Evolutionary conservation across 2,888 invertebrate genomes (phyloP).

Genomic region (Rotaria sp.): DNA sequence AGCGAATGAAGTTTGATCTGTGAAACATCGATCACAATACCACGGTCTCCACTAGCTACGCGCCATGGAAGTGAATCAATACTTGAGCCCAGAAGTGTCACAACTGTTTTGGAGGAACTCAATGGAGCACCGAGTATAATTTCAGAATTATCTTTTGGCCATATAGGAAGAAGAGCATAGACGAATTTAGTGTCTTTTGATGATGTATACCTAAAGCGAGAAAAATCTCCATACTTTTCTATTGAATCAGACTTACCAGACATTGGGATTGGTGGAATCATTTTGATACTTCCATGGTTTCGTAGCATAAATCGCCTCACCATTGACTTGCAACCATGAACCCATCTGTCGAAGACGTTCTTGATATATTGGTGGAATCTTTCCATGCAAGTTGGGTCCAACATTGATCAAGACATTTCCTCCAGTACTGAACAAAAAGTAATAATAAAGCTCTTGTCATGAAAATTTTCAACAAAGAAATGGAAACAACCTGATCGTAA

Average conservation of each 20-base stretch:
- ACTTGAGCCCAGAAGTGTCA: background rate
- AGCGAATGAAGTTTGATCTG: background rate
- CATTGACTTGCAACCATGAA: conserved; percentile 72
- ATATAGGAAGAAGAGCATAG: background rate
- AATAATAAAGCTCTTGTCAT: background rate
- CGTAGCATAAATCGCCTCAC: conserved; percentile 74
- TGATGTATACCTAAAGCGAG: conserved; percentile 9
- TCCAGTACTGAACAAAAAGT: conserved; percentile 49
- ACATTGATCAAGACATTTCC: conserved; percentile 75
- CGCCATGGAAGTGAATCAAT: background rate
- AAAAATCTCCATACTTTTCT: too few relatives aligned
- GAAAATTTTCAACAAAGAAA: background rate
- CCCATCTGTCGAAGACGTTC: conserved; percentile 74
- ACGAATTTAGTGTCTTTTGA: background rate
- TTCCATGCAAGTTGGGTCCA: conserved; percentile 80
- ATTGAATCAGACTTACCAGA: too few relatives aligned
- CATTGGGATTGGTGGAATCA: conserved; percentile 63
- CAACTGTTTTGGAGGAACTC: background rate
- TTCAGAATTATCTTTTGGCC: background rate
- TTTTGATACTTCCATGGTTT: conserved; percentile 75
- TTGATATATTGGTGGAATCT: conserved; percentile 75
- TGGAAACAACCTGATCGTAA: conserved; percentile 34
- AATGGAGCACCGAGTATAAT: background rate
- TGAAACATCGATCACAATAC: background rate
- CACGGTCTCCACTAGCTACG: background rate